Evolutionary conservation across 2,113 vertebrate genomes (phyloP), one percentile per base, ranked within the genome.

Genomic region (Gracilinanus agilis): DNA sequence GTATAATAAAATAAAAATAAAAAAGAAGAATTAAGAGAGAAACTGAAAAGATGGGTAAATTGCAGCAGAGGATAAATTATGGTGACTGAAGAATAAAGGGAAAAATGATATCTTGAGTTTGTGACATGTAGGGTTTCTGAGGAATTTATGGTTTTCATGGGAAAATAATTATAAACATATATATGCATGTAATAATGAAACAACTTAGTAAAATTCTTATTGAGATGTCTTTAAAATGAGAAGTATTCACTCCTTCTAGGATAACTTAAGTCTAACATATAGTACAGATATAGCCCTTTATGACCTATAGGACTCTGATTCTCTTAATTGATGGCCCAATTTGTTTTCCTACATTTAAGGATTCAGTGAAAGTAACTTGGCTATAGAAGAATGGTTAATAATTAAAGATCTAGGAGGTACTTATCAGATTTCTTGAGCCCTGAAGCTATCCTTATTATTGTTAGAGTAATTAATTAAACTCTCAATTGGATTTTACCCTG

Each of bases 401-500:
- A 94, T n/a, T 92, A 53, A 24, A 92, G 40, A 49, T 93, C 90
- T 49, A 3, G 25, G 49, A 93, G 93, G 75, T 29, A 95, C 0
- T 61, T 0, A 44, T 90, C 92, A 97, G 44, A 88, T 56, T 92
- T 13, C 34, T 9, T 67, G 40, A 61, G 89, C 94, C 5, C 54
- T 89, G 23, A 24, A 96, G 83, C 90, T 94, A 44, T 53, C 61
- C 23, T 53, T 21, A 58, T 27, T 58, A 58, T 58, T 58, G 56
- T 58, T 90, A n/a, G 23, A 55, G 92, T 54, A 10, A 90, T 94
- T 94, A 94, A 19, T 56, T 91, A 92, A 56, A 3, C 16, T 94
- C 55, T 54, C 94, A 44, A 49, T 94, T 95, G 95, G 21, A 90
- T 7, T 96, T 97, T 94, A 95, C 56, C 53, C 54, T 94, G 61